Evolutionary conservation across 2,113 vertebrate genomes (phyloP).

Genomic region (Eolophus roseicapilla): DNA sequence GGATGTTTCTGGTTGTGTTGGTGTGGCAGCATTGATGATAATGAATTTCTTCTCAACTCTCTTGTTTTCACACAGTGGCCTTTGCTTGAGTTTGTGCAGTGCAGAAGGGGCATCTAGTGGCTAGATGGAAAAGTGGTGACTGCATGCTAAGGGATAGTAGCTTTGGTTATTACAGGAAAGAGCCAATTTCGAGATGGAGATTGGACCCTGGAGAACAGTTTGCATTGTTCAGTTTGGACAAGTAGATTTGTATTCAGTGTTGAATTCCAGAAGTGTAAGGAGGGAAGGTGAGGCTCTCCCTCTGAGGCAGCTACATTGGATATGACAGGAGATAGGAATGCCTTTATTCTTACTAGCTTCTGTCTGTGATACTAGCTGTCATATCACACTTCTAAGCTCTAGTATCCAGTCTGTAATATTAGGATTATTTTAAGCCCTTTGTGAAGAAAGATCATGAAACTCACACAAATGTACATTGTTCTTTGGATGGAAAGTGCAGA

Average conservation of each 20-base stretch:
- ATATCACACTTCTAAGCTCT: neutral
- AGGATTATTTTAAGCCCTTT: conserved; percentile 2
- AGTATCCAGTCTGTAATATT: neutral
- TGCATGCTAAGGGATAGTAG: neutral
- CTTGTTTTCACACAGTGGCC: neutral
- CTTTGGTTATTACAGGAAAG: neutral
- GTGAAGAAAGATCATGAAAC: neutral
- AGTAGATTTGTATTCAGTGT: neutral
- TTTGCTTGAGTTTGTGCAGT: neutral
- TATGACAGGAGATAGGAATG: neutral
- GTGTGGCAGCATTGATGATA: neutral
- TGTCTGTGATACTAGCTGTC: neutral
- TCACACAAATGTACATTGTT: neutral
- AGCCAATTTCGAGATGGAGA: neutral
- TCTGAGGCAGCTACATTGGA: neutral
- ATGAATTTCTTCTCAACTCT: neutral
- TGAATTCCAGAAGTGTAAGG: neutral
- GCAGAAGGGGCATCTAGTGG: conserved; percentile 38
- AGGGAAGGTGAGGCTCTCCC: neutral
- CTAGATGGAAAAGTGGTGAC: neutral
- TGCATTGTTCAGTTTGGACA: neutral
- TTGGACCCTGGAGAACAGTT: neutral
- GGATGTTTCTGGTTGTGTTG: neutral
- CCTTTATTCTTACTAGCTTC: neutral
- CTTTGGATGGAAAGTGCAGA: neutral